phyloP scores from a whole-genome alignment of 2,113 vertebrate genomes.

The Ageneiosus marmoratus region DNA sequence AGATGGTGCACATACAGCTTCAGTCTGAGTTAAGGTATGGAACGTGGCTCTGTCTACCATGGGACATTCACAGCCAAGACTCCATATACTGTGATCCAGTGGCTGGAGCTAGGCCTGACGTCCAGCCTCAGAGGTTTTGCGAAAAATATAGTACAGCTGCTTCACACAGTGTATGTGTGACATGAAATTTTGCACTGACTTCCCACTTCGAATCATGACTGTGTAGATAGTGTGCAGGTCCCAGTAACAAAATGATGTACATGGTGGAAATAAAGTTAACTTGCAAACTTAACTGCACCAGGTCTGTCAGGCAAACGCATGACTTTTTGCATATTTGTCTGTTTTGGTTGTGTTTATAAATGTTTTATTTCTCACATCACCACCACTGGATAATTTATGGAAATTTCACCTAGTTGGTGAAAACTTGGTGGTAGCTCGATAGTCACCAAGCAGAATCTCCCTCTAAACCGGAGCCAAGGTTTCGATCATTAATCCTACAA shows the following conservation, averaged over 20 bases:
- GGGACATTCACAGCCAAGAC: not conserved
- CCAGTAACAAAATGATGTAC: constrained; percentile 41
- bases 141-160: constrained; percentile 22
- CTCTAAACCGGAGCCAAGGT: not conserved
- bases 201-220: constrained; percentile 27
- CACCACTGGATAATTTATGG: not conserved
- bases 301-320: constrained; percentile 44
- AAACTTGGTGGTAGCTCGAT: not conserved
- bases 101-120: not conserved
- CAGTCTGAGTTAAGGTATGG: not conserved
- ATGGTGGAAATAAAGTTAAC: constrained; percentile 52
- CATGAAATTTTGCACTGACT: constrained; percentile 44
- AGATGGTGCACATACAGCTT: constrained; percentile 9
- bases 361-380: not conserved
- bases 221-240: constrained; percentile 37
- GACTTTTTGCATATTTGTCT: constrained; percentile 10
- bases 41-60: not conserved
- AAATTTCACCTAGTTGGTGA: not conserved
- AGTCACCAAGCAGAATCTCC: not conserved
- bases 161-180: constrained; percentile 22
- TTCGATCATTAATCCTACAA: not conserved
- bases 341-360: not conserved
- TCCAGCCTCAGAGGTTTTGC: not conserved
- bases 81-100: not conserved
- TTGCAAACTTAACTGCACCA: constrained; percentile 44